phyloP scores from a whole-genome alignment of 64 coral and sea anemone genomes.

The Pachyseris speciosa region DNA sequence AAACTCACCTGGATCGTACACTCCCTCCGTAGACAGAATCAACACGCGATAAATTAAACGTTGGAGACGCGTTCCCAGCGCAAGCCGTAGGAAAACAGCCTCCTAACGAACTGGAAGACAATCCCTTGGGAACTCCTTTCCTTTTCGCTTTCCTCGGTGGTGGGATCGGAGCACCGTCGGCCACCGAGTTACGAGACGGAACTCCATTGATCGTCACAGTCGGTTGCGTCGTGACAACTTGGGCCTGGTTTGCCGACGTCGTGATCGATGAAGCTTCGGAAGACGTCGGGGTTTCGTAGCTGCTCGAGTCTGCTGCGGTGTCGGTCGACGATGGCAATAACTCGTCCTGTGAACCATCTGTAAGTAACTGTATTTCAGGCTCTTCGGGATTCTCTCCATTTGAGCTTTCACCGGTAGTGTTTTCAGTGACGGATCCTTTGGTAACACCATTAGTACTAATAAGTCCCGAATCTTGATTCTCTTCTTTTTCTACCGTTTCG shows the following conservation, averaged over 20 bases:
- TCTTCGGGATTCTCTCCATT: background rate
- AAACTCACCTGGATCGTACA: constrained; percentile 70
- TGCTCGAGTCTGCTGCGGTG: constrained; percentile 42
- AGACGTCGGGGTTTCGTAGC: constrained; percentile 70
- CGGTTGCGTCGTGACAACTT: constrained; percentile 15
- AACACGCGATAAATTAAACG: constrained; percentile 67
- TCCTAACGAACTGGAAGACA: constrained; percentile 61
- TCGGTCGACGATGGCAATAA: background rate
- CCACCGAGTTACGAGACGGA: background rate
- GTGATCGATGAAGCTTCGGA: constrained; percentile 67
- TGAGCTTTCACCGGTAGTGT: background rate
- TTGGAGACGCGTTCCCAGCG: constrained; percentile 74
- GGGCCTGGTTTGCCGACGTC: constrained; percentile 26
- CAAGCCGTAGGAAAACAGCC: constrained; percentile 80
- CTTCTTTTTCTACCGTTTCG: background rate
- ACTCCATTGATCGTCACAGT: background rate
- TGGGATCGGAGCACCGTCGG: background rate
- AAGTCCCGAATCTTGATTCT: background rate
- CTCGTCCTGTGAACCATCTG: constrained; percentile 14
- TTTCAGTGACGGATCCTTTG: background rate
- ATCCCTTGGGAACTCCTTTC: constrained; percentile 59
- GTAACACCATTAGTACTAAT: background rate
- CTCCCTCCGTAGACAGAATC: constrained; percentile 77
- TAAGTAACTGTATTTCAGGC: background rate
- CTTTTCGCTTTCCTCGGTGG: constrained; percentile 69